Conservation (phyloP, 2,113 vertebrate genomes). For the Ovibos moschatus region DNA sequence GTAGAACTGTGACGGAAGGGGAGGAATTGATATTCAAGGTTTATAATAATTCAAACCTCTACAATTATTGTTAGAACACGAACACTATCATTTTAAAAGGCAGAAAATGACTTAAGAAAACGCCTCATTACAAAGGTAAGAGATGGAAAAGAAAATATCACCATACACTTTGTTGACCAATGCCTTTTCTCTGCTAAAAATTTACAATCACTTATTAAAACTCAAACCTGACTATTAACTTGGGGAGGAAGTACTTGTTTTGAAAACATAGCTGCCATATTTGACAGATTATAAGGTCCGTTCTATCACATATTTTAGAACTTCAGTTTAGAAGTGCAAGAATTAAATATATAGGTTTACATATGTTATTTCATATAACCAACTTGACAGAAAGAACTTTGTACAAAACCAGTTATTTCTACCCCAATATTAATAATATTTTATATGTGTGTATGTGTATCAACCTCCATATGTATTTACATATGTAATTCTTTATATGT, state of each 20-base stretch:
- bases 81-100: conserved; percentile 64
- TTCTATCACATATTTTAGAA: conserved; percentile 34
- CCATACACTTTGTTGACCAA: conserved; percentile 1
- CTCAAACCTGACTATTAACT: conserved; percentile 30
- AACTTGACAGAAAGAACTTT: neutral
- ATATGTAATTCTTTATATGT: neutral
- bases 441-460: neutral
- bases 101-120: conserved; percentile 63
- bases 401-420: conserved; percentile 9
- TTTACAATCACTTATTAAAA: conserved; percentile 38
- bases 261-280: conserved; percentile 13
- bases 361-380: neutral
- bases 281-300: neutral
- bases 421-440: neutral
- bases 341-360: conserved; percentile 26
- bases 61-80: conserved; percentile 72
- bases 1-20: conserved; percentile 70
- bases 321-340: neutral
- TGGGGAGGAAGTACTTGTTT: neutral
- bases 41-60: conserved; percentile 70
- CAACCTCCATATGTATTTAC: neutral
- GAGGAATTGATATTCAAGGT: conserved; percentile 75
- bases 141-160: conserved; percentile 11
- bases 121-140: conserved; percentile 57
- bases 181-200: conserved; percentile 23